Percentiles rank a stretch among this genome's conserved stretches.
Evolutionary conservation across 1,140 invertebrate species (phyloP).

Genomic region (Hyposmocoma kahamanoa): DNA sequence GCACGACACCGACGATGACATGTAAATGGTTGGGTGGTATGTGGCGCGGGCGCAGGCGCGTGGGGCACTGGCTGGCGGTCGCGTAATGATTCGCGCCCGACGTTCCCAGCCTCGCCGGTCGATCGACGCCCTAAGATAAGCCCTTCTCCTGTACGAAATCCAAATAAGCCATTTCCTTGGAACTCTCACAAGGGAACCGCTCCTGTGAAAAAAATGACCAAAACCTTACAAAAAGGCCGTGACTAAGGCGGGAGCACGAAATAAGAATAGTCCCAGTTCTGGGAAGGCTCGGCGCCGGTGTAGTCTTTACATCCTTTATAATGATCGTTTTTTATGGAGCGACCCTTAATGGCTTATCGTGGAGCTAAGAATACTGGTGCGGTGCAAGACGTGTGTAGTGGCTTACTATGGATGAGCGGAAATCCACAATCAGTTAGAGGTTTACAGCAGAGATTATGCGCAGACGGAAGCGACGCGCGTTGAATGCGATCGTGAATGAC

Average conservation of each 20-base stretch:
- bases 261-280: slow-evolving; percentile 68
- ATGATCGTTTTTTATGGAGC: slow-evolving; percentile 64
- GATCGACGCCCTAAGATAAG: slow-evolving; percentile 59
- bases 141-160: slow-evolving; percentile 57
- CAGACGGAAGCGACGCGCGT: slow-evolving; percentile 21
- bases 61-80: slow-evolving; percentile 5
- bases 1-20: slow-evolving; percentile 14
- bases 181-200: slow-evolving; percentile 63
- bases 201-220: slow-evolving; percentile 62
- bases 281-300: slow-evolving; percentile 69
- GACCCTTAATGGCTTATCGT: slow-evolving; percentile 66
- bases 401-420: slow-evolving; percentile 14
- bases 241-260: slow-evolving; percentile 69
- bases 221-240: slow-evolving; percentile 56
- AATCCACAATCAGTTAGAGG: slow-evolving; percentile 23
- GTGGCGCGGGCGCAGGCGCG: slow-evolving; percentile 19
- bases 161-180: slow-evolving; percentile 69
- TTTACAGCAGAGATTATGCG: slow-evolving; percentile 17
- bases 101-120: slow-evolving; percentile 35
- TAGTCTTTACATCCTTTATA: slow-evolving; percentile 69
- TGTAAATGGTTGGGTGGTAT: slow-evolving; percentile 27
- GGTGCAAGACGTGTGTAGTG: slow-evolving; percentile 10
- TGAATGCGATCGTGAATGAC: slow-evolving; percentile 24
- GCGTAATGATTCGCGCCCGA: slow-evolving; percentile 37
- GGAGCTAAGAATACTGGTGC: slow-evolving; percentile 43